Evolutionary conservation across 2,888 invertebrate genomes (phyloP), one percentile per base, ranked within the genome.

Genomic region (Cryptocephalus moraei): DNA sequence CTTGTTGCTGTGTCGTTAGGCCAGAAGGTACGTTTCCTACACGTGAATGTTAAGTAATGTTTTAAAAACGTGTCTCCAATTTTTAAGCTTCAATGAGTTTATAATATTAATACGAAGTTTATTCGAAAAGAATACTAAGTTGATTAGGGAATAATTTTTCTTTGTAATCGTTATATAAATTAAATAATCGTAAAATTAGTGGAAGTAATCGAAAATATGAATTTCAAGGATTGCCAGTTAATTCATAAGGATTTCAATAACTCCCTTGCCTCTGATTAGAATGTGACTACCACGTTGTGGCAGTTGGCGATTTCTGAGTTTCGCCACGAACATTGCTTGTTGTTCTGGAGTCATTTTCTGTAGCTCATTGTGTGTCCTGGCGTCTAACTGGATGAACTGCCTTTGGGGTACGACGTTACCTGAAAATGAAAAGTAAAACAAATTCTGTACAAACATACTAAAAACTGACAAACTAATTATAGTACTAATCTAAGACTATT

Each of bases 301-400:
- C 39, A 81, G 77, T 44, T 76, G 60, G 55, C 80, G 61, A 38
- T 77, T 76, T 32, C 77, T 75, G 51, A 88, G 71, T 64, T 85
- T 86, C 9, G 86, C 82, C 6, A 89, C 84, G 56, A 89, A 89
- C 66, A 87, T 77, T 1, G 86, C 84, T 38, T 86, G 76, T 61
- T 88, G 87, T 52, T 85, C 80, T 0, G 87, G 86, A 60, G 87
- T 86, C 79, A 80, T 76, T 60, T 87, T 87, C 62, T 89, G 87
- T 41, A 89, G 71, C 58, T 88, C 86, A 9, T 87, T 86, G 63
- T 89, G 88, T 1, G 88, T 87, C 58, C 87, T 86, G 1, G 86
- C 86, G 58, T 90, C 89, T 56, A 90, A 68, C 56, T 89, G 89
- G 49, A 90, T 90, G 48, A 85, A 74, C 62, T 88, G 87, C 1